Evolutionary conservation across 2,113 vertebrate genomes (phyloP).

Genomic region (Cyanoramphus novaezelandiae): DNA sequence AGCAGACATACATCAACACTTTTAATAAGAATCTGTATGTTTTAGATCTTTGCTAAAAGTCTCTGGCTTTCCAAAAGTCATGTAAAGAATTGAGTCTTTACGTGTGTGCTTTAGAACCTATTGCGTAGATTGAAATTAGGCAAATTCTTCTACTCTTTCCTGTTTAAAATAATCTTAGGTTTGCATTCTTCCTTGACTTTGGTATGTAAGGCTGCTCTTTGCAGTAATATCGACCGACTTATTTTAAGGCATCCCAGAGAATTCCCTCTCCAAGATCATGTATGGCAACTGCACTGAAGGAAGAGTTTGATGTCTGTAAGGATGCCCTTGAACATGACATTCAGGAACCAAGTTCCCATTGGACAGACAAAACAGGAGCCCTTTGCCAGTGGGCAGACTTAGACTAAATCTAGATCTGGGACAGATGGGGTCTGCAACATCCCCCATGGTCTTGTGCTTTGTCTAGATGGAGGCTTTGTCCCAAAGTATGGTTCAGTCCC

Average conservation of each 20-base stretch:
- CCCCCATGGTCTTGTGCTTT: neutral
- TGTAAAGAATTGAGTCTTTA: neutral
- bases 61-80: neutral
- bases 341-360: neutral
- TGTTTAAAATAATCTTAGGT: neutral
- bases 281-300: neutral
- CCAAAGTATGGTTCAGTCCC: neutral
- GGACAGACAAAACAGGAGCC: neutral
- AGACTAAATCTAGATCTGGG: neutral
- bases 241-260: neutral
- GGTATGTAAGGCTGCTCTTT: neutral
- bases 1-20: neutral
- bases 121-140: neutral
- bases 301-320: neutral
- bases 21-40: neutral
- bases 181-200: neutral
- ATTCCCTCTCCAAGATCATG: neutral
- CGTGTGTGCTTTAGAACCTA: neutral
- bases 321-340: neutral
- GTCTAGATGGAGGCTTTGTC: neutral
- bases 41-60: neutral
- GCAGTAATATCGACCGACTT: neutral
- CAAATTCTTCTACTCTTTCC: neutral
- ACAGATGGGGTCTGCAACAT: neutral
- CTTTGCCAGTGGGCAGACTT: fast-evolving